Evolutionary conservation across 2,113 vertebrate genomes (phyloP).

Genomic region (Mastomys coucha): DNA sequence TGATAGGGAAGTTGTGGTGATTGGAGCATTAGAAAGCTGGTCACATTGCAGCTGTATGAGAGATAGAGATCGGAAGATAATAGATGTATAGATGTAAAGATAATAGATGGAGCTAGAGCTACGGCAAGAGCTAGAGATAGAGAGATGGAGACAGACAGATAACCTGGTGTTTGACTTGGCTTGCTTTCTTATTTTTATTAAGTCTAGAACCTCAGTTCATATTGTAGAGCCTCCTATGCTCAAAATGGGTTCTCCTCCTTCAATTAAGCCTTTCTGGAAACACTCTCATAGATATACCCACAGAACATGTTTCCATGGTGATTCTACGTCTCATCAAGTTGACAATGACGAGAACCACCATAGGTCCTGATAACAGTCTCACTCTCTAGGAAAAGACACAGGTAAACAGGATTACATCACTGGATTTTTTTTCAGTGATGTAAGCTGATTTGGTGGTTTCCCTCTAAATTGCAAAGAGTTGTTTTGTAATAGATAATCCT

Average conservation of each 20-base stretch:
- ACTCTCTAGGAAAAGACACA: conserved; percentile 7
- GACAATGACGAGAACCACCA: background rate
- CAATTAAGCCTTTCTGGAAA: background rate
- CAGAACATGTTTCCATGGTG: background rate
- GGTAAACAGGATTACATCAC: background rate
- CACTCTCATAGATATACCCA: background rate
- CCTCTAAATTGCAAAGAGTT: background rate
- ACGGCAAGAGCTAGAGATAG: too few species aligned
- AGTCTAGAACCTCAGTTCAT: background rate
- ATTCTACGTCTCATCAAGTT: background rate
- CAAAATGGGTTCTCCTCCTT: background rate
- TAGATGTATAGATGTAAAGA: too few species aligned
- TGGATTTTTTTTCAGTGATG: background rate
- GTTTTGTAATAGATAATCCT: background rate
- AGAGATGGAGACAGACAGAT: background rate
- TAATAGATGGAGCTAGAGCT: too few species aligned
- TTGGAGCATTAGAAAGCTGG: background rate
- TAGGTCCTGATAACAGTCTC: background rate
- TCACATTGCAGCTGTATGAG: background rate
- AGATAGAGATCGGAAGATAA: too few species aligned
- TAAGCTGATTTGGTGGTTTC: background rate
- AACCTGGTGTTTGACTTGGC: background rate
- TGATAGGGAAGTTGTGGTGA: background rate
- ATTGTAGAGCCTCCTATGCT: background rate
- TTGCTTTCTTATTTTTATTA: background rate